phyloP scores from a whole-genome alignment of 2,113 vertebrate species.

The Lates calcarifer region DNA sequence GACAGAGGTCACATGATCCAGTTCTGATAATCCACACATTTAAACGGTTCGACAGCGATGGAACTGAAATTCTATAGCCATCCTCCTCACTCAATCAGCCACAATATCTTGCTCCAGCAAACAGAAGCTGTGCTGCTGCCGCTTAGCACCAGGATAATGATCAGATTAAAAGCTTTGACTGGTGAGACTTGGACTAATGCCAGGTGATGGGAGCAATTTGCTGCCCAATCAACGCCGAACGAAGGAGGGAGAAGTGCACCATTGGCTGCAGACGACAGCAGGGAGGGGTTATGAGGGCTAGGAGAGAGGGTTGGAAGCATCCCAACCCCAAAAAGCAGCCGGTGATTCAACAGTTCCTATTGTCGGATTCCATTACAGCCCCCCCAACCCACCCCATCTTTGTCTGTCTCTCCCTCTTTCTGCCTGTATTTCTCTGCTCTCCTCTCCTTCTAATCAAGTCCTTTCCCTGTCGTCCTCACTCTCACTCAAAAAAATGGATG shows the following conservation, averaged over 20 bases:
- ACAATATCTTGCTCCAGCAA: conserved; percentile 70
- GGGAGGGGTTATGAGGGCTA: conserved; percentile 60
- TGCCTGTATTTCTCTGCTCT: conserved; percentile 27
- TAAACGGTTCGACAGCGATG: conserved; percentile 38
- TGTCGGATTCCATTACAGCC: conserved; percentile 75
- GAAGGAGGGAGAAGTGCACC: conserved; percentile 38
- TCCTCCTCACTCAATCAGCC: conserved; percentile 51
- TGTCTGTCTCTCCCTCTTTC: conserved; percentile 29
- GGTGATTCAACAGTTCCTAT: conserved; percentile 72
- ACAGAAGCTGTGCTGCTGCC: conserved; percentile 62
- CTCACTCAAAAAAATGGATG: conserved; percentile 40
- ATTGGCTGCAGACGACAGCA: conserved; percentile 46
- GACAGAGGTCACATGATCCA: conserved; percentile 48
- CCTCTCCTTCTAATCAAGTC: conserved; percentile 55
- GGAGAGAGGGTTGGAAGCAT: conserved; percentile 73
- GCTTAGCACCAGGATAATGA: conserved; percentile 69
- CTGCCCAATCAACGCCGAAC: conserved; percentile 58
- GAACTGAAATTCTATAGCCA: conserved; percentile 32
- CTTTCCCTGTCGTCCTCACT: conserved; percentile 49
- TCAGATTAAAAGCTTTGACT: conserved; percentile 79
- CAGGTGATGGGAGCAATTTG: conserved; percentile 75
- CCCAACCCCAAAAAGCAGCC: conserved; percentile 70
- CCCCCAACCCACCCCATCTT: conserved; percentile 24
- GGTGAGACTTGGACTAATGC: conserved; percentile 70
- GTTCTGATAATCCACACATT: conserved; percentile 57